A percentile compares a stretch with the other conserved stretches of the same genome.
Evolutionary conservation across 2,888 invertebrate genomes (phyloP).

Genomic region (Tortrix viridana): DNA sequence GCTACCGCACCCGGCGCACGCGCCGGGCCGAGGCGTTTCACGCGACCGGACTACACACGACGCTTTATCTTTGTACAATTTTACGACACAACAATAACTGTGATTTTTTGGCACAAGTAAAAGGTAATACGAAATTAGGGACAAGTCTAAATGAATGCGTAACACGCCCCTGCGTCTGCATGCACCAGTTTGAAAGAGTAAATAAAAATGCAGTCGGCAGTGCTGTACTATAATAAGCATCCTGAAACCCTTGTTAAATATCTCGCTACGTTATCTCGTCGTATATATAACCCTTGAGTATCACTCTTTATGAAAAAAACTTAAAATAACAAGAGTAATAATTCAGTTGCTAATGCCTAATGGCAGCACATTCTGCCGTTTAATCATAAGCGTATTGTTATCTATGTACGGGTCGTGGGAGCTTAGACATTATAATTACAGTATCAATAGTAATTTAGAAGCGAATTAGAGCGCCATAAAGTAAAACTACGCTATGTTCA

Average conservation of each 20-base stretch:
- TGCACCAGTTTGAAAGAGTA: slow-evolving; percentile 16
- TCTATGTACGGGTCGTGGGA: slow-evolving; percentile 58
- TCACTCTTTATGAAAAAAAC: slow-evolving; percentile 18
- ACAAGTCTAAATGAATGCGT: neutral
- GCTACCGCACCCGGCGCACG: too few relatives aligned
- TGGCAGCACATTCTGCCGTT: slow-evolving; percentile 46
- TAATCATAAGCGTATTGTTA: slow-evolving; percentile 62
- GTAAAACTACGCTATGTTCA: slow-evolving; percentile 42
- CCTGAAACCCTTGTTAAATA: slow-evolving; percentile 63
- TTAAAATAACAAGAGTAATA: slow-evolving; percentile 35
- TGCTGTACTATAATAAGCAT: slow-evolving; percentile 75
- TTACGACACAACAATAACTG: slow-evolving; percentile 23
- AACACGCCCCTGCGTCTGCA: slow-evolving; percentile 28
- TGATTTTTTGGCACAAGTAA: slow-evolving; percentile 38
- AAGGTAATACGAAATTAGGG: slow-evolving; percentile 22
- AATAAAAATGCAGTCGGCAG: slow-evolving; percentile 58
- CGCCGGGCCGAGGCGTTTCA: too few relatives aligned
- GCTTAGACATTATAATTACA: slow-evolving; percentile 56
- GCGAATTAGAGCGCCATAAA: slow-evolving; percentile 43
- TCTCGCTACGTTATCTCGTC: slow-evolving; percentile 50
- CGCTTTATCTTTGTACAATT: slow-evolving; percentile 36
- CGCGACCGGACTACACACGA: slow-evolving; percentile 24
- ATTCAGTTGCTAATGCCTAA: slow-evolving; percentile 27
- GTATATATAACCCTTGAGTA: slow-evolving; percentile 23
- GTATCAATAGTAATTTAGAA: slow-evolving; percentile 52